A percentile compares a stretch with the other conserved stretches of the same genome.
Conservation (phyloP, 2,888 invertebrate species). For the Melieria picta region DNA sequence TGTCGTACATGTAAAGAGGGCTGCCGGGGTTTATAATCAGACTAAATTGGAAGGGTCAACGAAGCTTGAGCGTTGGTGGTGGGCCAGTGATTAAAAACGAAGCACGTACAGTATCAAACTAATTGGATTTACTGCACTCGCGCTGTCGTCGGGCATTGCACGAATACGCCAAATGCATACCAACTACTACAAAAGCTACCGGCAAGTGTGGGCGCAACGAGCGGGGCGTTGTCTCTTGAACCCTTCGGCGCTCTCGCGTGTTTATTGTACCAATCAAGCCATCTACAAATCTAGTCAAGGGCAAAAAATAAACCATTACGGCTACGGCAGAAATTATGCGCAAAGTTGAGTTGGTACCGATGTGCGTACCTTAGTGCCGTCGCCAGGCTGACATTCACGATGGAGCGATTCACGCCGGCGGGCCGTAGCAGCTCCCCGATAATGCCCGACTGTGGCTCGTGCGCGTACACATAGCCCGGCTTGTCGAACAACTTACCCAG, state of each 20-base stretch:
- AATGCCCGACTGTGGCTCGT: conserved; percentile 65
- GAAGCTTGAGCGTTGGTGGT: background rate
- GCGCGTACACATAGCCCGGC: conserved; percentile 72
- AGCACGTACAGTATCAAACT: conserved; percentile 62
- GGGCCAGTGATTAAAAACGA: conserved; percentile 38
- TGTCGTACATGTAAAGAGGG: no score
- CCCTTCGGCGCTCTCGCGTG: no score
- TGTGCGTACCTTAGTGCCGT: conserved; percentile 61
- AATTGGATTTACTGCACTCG: conserved; percentile 53
- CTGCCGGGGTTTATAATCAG: no score
- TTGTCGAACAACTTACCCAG: conserved; percentile 75
- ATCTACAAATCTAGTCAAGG: no score
- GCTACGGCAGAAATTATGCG: no score
- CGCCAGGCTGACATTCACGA: conserved; percentile 63
- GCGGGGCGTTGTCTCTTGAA: no score
- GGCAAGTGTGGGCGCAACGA: no score
- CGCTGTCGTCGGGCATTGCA: background rate
- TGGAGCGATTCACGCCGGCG: conserved; percentile 60
- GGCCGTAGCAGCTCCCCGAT: conserved; percentile 63
- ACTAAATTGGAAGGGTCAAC: no score
- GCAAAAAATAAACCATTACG: no score
- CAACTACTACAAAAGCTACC: background rate
- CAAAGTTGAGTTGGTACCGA: no score
- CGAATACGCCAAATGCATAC: conserved; percentile 3
- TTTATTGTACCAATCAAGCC: no score